Conservation (phyloP, 2,797 vertebrate species). For the Apogon talboti region DNA sequence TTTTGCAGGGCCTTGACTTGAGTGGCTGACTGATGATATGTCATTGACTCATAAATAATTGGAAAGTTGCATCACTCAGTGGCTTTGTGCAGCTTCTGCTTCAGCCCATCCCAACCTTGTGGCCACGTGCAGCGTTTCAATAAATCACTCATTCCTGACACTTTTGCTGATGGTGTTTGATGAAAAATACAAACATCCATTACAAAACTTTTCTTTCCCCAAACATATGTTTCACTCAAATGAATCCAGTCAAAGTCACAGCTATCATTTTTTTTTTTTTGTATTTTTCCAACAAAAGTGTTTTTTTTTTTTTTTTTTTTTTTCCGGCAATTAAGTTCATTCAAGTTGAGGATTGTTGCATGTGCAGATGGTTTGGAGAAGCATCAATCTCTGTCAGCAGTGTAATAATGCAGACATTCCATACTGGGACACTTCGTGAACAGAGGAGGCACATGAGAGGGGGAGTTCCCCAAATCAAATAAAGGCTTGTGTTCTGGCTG, state of each 20-base stretch:
- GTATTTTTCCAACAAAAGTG: slow-evolving; percentile 32
- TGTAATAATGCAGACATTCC: slow-evolving; percentile 82
- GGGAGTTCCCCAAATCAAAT: slow-evolving; percentile 82
- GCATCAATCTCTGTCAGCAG: slow-evolving; percentile 81
- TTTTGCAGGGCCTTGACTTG: slow-evolving; percentile 39
- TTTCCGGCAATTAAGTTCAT: slow-evolving; percentile 64
- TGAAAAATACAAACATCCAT: slow-evolving; percentile 38
- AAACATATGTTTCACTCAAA: slow-evolving; percentile 44
- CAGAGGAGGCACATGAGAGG: slow-evolving; percentile 66
- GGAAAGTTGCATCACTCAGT: slow-evolving; percentile 47
- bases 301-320: neutral
- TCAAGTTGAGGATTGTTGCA: slow-evolving; percentile 70
- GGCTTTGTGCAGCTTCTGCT: slow-evolving; percentile 46
- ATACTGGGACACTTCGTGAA: slow-evolving; percentile 80
- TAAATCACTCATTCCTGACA: slow-evolving; percentile 50
- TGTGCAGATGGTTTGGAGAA: slow-evolving; percentile 77
- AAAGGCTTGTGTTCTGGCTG: slow-evolving; percentile 76
- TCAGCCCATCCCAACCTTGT: slow-evolving; percentile 30
- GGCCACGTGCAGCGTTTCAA: slow-evolving; percentile 24
- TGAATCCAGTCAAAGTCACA: slow-evolving; percentile 30
- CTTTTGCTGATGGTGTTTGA: slow-evolving; percentile 47
- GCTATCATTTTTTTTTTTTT: slow-evolving; percentile 13
- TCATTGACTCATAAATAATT: slow-evolving; percentile 68
- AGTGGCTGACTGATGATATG: slow-evolving; percentile 49
- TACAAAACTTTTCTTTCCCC: slow-evolving; percentile 14